phyloP scores from a whole-genome alignment of 2,113 vertebrate species.

The Ramphastos sulfuratus region DNA sequence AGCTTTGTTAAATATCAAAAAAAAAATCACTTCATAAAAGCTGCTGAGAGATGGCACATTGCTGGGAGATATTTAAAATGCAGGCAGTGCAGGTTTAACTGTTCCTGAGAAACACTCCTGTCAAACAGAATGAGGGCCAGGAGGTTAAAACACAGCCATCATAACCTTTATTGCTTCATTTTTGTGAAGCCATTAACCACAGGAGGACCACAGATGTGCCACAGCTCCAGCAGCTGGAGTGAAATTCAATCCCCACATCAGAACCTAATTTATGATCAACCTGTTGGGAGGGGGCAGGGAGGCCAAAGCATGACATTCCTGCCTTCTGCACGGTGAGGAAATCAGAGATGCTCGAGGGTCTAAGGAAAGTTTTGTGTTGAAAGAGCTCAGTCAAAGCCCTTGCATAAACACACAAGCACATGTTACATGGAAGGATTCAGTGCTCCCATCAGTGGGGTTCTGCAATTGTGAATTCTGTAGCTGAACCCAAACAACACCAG shows the following conservation, averaged over 20 bases:
- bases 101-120: slow-evolving; percentile 31
- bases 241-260: slow-evolving; percentile 65
- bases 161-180: slow-evolving; percentile 73
- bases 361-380: accelerated
- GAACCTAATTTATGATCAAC: slow-evolving; percentile 66
- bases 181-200: slow-evolving; percentile 66
- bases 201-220: slow-evolving; percentile 73
- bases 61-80: slow-evolving; percentile 29
- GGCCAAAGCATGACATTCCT: background rate
- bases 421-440: background rate
- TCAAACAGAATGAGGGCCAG: slow-evolving; percentile 48
- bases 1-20: background rate
- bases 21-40: background rate
- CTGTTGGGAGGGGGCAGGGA: slow-evolving; percentile 17
- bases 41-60: background rate
- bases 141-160: slow-evolving; percentile 73
- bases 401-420: background rate
- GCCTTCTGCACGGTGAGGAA: accelerated
- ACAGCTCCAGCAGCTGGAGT: slow-evolving; percentile 50
- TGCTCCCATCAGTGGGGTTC: accelerated
- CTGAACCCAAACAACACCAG: background rate
- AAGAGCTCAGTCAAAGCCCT: background rate
- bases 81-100: slow-evolving; percentile 12
- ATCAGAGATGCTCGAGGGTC: background rate
- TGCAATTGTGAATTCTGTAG: background rate